Base-by-base conservation (phyloP, 2,113 vertebrate genomes). In the Carassius auratus region DNA sequence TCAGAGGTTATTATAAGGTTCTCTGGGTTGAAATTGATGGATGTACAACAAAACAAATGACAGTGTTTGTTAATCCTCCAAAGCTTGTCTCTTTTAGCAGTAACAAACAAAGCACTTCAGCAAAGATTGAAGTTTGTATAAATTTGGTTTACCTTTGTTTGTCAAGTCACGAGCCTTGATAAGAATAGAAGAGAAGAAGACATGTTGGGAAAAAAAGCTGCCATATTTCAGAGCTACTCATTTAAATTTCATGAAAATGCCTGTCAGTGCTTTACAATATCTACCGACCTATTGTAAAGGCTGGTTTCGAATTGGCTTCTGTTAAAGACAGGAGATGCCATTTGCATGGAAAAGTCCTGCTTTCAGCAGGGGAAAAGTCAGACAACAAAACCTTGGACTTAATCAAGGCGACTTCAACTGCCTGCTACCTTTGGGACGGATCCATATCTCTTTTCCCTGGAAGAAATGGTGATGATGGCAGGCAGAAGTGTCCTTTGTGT, bases 401-500 rank as follows among this genome's bases (percentile, higher is more conserved):
- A 94, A 94, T 95, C 93, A 94, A 92, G 93, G 89, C 90, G 92
- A 93, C 92, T 94, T 93, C 92, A 93, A 90, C 93, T 90, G 90
- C 87, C 92, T 88, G 87, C 94, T 94, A 95, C 94, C 94, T 95
- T 95, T 95, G 91, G 90, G 90, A 90, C 86, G 92, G 92, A 95
- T 95, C 93, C 91, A 94, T 45, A 45, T 94, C 93, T 93, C 90
- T 90, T 90, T 91, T 91, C 90, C 90, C 89, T 89, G 90, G 88
- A 93, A 93, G 92, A 94, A 93, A 92, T 87, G 90, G 93, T 91
- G 92, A 91, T 92, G 93, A 93, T 91, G 90, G 91, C 92, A 91
- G 93, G 93, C 92, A 92, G 91, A 93, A 90, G 91, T 92, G 92
- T 94, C 93, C 93, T 95, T 94, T 95, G 93, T 94, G 93, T 93